Evolutionary conservation across 2,888 invertebrate genomes (phyloP), one percentile per base, ranked within the genome.

Genomic region (Drosophila glabriapex): DNA sequence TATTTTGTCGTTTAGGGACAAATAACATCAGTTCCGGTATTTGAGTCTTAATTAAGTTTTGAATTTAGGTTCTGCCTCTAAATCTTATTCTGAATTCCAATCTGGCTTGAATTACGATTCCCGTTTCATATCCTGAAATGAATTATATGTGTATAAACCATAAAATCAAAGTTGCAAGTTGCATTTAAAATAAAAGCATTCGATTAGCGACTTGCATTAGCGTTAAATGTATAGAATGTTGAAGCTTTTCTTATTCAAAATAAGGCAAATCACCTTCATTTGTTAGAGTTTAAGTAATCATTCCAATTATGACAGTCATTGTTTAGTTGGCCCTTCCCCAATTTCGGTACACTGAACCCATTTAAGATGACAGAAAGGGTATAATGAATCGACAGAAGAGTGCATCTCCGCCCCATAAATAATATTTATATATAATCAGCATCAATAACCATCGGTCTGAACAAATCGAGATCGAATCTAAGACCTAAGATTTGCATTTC

Each of bases 171-270:
- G 39, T 39, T 9, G 39, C 9, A n/a, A 41, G 4, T 39, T 39
- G 39, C 39, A 4, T 1, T 39, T 4, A n/a, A 39, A 39, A 4
- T 0, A n/a, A 9, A n/a, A 39, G 39, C 19, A 41, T 10, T 41
- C n/a, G n/a, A n/a, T 41, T 4, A n/a, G n/a, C n/a, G 10, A n/a
- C 39, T 41, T 0, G 14, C 12, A 14, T 14, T 4, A 41, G 5
- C 0, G 1, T n/a, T 9, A 4, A 4, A 9, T n/a, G 9, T 0
- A n/a, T 4, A 12, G 12, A 33, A 12, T 33, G 4, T 0, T 33
- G 33, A 33, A 12, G n/a, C n/a, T 41, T n/a, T n/a, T 1, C 6
- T n/a, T n/a, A n/a, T 43, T n/a, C 0, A n/a, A 43, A n/a, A n/a
- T n/a, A 0, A 6, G n/a, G 22, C 3, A 43, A 12, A 12, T 0